These are phyloP conservation scores for Microplitis mediator DNA, from an alignment of 1,140 invertebrate species.

Conservation along the genomic window DNA sequence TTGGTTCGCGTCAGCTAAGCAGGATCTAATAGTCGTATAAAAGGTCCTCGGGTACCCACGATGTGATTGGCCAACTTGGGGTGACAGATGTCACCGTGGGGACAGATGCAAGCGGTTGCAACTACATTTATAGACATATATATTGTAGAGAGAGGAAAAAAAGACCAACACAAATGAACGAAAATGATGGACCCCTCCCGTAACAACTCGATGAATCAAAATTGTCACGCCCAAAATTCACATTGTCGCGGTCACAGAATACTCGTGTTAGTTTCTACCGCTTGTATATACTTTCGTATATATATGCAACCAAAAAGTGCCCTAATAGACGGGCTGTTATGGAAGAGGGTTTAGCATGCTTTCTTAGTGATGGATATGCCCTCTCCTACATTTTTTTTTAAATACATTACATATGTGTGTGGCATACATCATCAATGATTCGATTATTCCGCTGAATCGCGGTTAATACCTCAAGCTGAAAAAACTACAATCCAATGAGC, in stretches of 20 bases:
- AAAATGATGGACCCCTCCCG: background rate
- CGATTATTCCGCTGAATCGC: conserved; percentile 13
- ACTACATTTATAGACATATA: conserved; percentile 1
- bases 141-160: background rate
- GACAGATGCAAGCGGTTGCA: conserved; percentile 48
- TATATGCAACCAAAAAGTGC: background rate
- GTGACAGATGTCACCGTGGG: conserved; percentile 55
- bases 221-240: conserved; percentile 59
- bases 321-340: conserved; percentile 8
- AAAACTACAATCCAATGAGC: background rate
- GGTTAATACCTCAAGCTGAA: background rate
- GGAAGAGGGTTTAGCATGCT: background rate
- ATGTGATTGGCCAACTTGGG: conserved; percentile 48
- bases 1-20: conserved; percentile 58
- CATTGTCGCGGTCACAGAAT: conserved; percentile 40
- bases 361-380: conserved; percentile 11
- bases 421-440: background rate
- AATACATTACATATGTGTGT: background rate
- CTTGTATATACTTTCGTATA: conserved; percentile 6
- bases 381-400: conserved; percentile 12
- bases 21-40: conserved; percentile 63
- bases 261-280: conserved; percentile 12
- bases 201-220: conserved; percentile 52
- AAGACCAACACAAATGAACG: background rate
- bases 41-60: conserved; percentile 50